A percentile compares a stretch with the other conserved stretches of the same genome.
These are phyloP conservation scores for Gastrophryne carolinensis DNA, from an alignment of 2,797 vertebrate genomes.

Conservation along the genomic window DNA sequence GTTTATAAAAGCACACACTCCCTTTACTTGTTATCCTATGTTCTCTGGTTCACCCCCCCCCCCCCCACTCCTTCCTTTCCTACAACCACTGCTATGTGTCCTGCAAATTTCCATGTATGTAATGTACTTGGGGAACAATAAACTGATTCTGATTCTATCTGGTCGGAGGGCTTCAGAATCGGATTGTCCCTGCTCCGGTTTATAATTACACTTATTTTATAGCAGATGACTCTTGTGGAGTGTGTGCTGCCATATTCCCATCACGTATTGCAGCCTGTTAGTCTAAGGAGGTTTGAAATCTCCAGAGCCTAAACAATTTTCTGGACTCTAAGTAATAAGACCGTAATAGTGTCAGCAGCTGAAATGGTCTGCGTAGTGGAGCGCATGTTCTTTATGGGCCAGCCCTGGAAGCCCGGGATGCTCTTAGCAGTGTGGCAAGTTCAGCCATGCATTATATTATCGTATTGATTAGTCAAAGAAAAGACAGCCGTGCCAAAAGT, in stretches of 20 bases:
- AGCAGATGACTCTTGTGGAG: neutral
- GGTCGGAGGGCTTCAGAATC: too few species aligned
- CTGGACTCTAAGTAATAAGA: conserved; percentile 16
- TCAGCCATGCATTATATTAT: conserved; percentile 48
- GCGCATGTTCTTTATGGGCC: neutral
- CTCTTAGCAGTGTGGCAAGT: conserved; percentile 18
- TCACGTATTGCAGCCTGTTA: neutral
- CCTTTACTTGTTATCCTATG: too few species aligned
- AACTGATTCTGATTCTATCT: too few species aligned
- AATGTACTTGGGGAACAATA: too few species aligned
- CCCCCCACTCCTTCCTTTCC: too few species aligned
- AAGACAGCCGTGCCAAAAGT: conserved; percentile 23
- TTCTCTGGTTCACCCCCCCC: too few species aligned
- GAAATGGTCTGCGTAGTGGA: neutral
- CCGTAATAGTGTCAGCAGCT: conserved; percentile 7
- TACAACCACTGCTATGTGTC: too few species aligned
- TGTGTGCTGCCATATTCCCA: neutral
- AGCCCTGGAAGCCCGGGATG: conserved; percentile 10
- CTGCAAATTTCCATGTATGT: too few species aligned
- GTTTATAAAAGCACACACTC: too few species aligned
- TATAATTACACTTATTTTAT: too few species aligned
- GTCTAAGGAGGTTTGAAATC: neutral
- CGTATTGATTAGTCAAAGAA: conserved; percentile 36
- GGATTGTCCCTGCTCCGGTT: too few species aligned
- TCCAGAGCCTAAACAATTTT: neutral